Percentiles rank a stretch among this genome's conserved stretches.
phyloP scores from a whole-genome alignment of 1,140 invertebrate species.

The Hypsibius dujardini region DNA sequence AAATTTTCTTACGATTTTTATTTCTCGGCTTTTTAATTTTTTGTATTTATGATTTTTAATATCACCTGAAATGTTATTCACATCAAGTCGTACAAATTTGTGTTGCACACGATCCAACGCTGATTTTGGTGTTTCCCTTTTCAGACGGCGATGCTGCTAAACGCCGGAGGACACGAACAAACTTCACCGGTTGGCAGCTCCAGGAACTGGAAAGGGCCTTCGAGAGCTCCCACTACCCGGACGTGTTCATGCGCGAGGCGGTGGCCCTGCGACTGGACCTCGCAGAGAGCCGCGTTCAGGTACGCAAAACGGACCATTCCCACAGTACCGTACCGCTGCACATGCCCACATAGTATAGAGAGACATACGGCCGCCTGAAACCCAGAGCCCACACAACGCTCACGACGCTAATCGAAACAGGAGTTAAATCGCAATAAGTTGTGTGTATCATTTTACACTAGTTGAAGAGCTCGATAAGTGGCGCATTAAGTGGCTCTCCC shows the following conservation, averaged over 20 bases:
- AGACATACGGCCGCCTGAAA: no score
- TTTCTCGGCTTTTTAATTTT: no score
- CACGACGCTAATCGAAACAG: no score
- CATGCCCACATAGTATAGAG: no score
- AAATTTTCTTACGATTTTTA: no score
- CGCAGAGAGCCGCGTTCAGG: conserved; percentile 92
- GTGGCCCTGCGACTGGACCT: conserved; percentile 79
- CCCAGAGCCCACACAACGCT: no score
- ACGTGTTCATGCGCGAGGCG: conserved; percentile 93
- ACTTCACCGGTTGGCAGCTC: conserved; percentile 97
- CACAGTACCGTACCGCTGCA: no score
- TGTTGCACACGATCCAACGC: no score
- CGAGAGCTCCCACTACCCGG: conserved; percentile 86
- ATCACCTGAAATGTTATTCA: not conserved
- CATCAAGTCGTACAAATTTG: not conserved
- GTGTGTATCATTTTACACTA: no score
- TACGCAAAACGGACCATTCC: conserved; percentile 32
- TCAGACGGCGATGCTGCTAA: conserved; percentile 31
- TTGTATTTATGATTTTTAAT: not conserved
- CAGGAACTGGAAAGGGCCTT: conserved; percentile 94
- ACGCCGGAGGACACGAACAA: conserved; percentile 74
- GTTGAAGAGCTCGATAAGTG: no score
- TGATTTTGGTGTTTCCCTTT: conserved; percentile 14
- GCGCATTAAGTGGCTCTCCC: no score
- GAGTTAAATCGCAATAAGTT: no score